Base-by-base conservation (phyloP, 2,888 invertebrate genomes). In the Ceramica pisi region DNA sequence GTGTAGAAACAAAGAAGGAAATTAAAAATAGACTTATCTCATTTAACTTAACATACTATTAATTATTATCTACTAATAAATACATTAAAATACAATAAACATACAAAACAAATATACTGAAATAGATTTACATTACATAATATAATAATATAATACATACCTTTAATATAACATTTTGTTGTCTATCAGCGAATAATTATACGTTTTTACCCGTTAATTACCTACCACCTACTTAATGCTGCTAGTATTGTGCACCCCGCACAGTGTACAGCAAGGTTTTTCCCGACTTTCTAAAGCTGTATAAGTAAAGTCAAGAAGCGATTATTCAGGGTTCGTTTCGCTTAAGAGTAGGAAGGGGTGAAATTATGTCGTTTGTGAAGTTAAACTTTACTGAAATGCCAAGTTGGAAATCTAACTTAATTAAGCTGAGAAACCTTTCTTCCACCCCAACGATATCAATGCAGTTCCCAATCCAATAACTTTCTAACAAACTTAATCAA, bases 401-500 rank as follows among this genome's bases (percentile, higher is more conserved):
- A 60, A 67, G 16, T 35, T 7, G n/a, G 12, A 71, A 26, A 62
- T 62, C 14, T n/a, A 48, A 51, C 7, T 23, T 38, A 67, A 73
- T 67, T 67, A 73, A 48, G 9, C 10, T 16, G 46, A 57, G 57
- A 23, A 46, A 51, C 21, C 19, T 26, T 44, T 19, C 14, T 50
- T 57, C 23, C 5, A 38, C 7, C 35, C 3, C 9, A 0, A 71
- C 44, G n/a, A 72, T 23, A 59, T 44, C 16, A 57, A 67, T 59
- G 57, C 16, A 38, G 12, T 59, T 51, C 26, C 26, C n/a, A 26
- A 67, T 46, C 21, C 46, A 67, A 72, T 57, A 38, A 57, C 51
- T 75, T 50, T 21, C 48, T n/a, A 31, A 60, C 75, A 51, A 73
- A 59, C n/a, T 75, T 67, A 75, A 73, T 72, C 50, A 75, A 46